Conservation (phyloP, 2,113 vertebrate species). For the Chionodraco myersi region DNA sequence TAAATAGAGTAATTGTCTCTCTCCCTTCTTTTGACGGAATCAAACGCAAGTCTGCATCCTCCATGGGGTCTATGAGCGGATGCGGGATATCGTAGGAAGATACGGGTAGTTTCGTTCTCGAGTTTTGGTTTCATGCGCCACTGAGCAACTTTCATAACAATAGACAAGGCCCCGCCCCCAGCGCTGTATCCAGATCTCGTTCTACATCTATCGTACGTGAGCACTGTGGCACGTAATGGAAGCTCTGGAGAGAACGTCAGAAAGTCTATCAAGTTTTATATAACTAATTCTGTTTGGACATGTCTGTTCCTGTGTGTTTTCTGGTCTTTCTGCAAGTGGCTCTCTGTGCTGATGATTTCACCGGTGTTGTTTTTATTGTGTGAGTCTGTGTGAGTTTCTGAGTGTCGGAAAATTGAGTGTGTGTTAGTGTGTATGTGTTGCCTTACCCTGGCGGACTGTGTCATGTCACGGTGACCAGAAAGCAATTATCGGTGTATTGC, state of each 20-base stretch:
- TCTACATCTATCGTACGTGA: too few relatives aligned
- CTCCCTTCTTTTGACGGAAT: too few relatives aligned
- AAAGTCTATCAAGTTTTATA: constrained; percentile 55
- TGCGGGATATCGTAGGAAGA: too few relatives aligned
- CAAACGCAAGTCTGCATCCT: too few relatives aligned
- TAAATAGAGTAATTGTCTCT: too few relatives aligned
- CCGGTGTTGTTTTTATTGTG: not conserved
- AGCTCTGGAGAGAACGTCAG: constrained; percentile 38
- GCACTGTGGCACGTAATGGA: constrained; percentile 13
- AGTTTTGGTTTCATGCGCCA: too few relatives aligned
- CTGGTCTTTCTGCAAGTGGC: constrained; percentile 16
- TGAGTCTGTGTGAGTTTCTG: constrained; percentile 19
- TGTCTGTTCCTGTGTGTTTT: constrained; percentile 39
- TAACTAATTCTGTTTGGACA: constrained; percentile 48
- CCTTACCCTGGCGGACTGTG: constrained; percentile 66
- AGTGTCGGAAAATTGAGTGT: constrained; percentile 2
- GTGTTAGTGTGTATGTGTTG: constrained; percentile 38
- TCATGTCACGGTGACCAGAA: constrained; percentile 85
- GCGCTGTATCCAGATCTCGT: too few relatives aligned
- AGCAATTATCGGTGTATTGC: constrained; percentile 82
- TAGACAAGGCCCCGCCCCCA: too few relatives aligned
- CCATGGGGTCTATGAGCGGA: too few relatives aligned
- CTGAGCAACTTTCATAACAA: too few relatives aligned
- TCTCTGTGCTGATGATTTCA: constrained; percentile 3
- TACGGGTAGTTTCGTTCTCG: too few relatives aligned